These are phyloP conservation scores for Montipora sp. DNA, from an alignment of 64 coral and sea anemone species.

Conservation along the genomic window DNA sequence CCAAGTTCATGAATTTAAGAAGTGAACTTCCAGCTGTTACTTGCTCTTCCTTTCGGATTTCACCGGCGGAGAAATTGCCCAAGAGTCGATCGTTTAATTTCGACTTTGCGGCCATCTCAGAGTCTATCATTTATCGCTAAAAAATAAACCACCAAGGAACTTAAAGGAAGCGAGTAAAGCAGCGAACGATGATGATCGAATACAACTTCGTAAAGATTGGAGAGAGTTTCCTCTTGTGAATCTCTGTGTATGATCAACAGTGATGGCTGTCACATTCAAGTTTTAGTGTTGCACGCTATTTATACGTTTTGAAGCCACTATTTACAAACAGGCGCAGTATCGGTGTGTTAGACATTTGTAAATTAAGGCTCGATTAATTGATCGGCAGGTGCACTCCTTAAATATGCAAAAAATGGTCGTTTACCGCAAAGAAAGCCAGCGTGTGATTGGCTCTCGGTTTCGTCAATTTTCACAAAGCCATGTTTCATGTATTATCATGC, in stretches of 20 bases:
- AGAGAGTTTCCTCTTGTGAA: not conserved
- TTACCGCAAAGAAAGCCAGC: not conserved
- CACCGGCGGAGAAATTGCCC: conserved; percentile 32
- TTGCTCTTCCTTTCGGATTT: conserved; percentile 71
- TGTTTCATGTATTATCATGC: conserved; percentile 75
- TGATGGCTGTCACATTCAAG: conserved; percentile 43
- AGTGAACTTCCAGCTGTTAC: conserved; percentile 83
- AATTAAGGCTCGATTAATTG: conserved; percentile 81
- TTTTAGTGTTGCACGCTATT: conserved; percentile 60
- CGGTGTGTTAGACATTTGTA: conserved; percentile 80
- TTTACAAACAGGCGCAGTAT: conserved; percentile 90
- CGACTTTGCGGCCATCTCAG: conserved; percentile 56
- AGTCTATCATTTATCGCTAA: conserved; percentile 2
- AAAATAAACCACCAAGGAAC: not conserved
- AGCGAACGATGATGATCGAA: not conserved
- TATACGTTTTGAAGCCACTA: conserved; percentile 82
- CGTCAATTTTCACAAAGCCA: conserved; percentile 66
- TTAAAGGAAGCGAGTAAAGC: not conserved
- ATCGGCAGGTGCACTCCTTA: conserved; percentile 94
- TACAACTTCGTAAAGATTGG: not conserved
- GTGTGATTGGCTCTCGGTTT: conserved; percentile 6
- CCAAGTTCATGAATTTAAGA: conserved; percentile 94
- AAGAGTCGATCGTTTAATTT: conserved; percentile 48
- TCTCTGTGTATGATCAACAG: not conserved
- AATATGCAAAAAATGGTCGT: conserved; percentile 68